Evolutionary conservation across 2,113 vertebrate species (phyloP).

Genomic region (Petaurus breviceps): DNA sequence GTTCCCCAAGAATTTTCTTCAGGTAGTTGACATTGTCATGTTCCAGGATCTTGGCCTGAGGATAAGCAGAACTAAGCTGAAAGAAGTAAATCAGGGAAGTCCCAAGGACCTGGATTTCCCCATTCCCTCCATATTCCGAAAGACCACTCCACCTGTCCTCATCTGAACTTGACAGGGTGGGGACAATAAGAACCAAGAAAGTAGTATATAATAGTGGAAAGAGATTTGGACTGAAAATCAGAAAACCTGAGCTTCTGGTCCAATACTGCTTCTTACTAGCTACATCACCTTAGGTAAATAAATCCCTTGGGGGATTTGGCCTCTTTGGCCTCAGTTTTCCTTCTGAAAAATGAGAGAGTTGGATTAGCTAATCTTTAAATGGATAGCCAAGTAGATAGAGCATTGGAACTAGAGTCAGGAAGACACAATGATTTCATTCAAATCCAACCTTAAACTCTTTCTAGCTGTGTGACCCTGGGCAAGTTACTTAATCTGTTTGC

Average conservation of each 20-base stretch:
- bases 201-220: background rate
- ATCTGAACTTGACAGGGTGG: background rate
- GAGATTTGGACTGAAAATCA: background rate
- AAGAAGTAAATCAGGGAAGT: background rate
- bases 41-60: slow-evolving; percentile 96
- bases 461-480: background rate
- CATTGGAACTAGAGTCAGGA: background rate
- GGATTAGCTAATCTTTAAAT: background rate
- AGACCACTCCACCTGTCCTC: background rate
- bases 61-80: background rate
- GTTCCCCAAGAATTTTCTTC: slow-evolving; percentile 97
- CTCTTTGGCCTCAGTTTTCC: background rate
- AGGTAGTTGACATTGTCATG: slow-evolving; percentile 97
- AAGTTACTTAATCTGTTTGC: background rate
- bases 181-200: background rate
- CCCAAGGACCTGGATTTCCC: background rate
- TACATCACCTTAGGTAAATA: background rate
- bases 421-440: background rate
- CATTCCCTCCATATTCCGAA: background rate
- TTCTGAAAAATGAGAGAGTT: background rate
- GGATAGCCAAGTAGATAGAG: background rate
- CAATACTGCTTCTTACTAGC: background rate
- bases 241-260: background rate
- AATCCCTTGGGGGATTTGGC: background rate
- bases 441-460: background rate